Base-by-base conservation (phyloP, 1,140 invertebrate species). In the Vanessa atalanta region DNA sequence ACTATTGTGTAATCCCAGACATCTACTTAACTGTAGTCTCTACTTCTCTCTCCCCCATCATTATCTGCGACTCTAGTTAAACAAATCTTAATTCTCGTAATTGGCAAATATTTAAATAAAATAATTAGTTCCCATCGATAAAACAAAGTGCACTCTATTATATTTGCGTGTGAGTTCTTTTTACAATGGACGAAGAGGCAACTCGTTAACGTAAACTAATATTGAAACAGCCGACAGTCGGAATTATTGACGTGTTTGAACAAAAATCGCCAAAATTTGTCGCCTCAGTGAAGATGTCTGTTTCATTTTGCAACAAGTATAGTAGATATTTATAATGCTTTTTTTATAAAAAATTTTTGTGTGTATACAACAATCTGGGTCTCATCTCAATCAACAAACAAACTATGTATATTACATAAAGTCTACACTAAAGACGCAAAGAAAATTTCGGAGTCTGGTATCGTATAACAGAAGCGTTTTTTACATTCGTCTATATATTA, bases 51-150 rank as follows among this genome's bases (percentile, higher is more conserved):
- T 51, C 60, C 31, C 26, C 23, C 70, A 68, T 60, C 73, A 80
- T 79, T 77, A 76, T 70, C 51, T 67, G 63, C 76, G 72, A 77
- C 81, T 73, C 67, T 66, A 74, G 51, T 75, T 74, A 78, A 82
- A 82, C 75, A 83, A 80, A 80, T 73, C 79, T 51, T 76, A 75
- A 72, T 77, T 77, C 37, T 69, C 77, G 71, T 85, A 85, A 85
- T 85, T 85, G 81, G 83, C 83, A 85, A 85, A 85, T 83, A 83
- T 83, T 85, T 79, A 80, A 80, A 85, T 78, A 79, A 80, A 79
- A 83, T 80, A 82, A 85, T 85, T 83, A 85, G 76, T 78, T 70
- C 8, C 8, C n/a, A 16, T 16, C 12, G 20, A 12, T 26, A 57
- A 26, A 23, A 11, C 14, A 75, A 80, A 78, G 15, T 76, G 66